These are phyloP conservation scores for Synchiropus splendidus DNA, from an alignment of 2,113 vertebrate species.

Conservation along the genomic window DNA sequence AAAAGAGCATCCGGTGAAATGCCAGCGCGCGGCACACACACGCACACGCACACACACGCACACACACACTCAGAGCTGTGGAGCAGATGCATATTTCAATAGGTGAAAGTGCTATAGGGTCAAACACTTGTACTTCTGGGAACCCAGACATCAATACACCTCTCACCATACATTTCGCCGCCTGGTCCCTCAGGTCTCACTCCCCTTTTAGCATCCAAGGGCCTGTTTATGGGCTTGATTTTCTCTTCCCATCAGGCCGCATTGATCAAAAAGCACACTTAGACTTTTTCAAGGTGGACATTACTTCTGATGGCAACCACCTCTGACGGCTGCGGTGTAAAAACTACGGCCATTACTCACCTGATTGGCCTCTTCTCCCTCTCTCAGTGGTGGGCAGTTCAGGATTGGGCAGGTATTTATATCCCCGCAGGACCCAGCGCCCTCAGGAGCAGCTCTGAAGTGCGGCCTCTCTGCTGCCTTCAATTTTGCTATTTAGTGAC, in stretches of 20 bases:
- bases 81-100: slow-evolving; percentile 11
- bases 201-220: slow-evolving; percentile 66
- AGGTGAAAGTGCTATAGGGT: slow-evolving; percentile 40
- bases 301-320: slow-evolving; percentile 66
- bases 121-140: slow-evolving; percentile 57
- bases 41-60: neutral
- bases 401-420: slow-evolving; percentile 70
- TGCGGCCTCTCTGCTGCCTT: slow-evolving; percentile 56
- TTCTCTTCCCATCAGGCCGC: slow-evolving; percentile 64
- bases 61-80: slow-evolving; percentile 5
- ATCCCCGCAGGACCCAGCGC: slow-evolving; percentile 47
- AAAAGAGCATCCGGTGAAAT: slow-evolving; percentile 2
- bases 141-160: slow-evolving; percentile 54
- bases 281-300: slow-evolving; percentile 65
- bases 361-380: slow-evolving; percentile 68
- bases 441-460: slow-evolving; percentile 51
- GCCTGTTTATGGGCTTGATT: slow-evolving; percentile 67
- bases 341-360: slow-evolving; percentile 66
- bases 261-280: slow-evolving; percentile 68
- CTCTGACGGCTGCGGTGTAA: slow-evolving; percentile 47
- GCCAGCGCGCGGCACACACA: too few relatives aligned
- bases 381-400: slow-evolving; percentile 62
- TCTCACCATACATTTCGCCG: slow-evolving; percentile 56
- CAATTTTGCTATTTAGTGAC: slow-evolving; percentile 59
- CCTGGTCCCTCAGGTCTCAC: slow-evolving; percentile 49